Percentiles rank a stretch among this genome's conserved stretches.
These are phyloP conservation scores for Carlito syrichta DNA, from an alignment of 2,113 vertebrate genomes.

Conservation along the genomic window DNA sequence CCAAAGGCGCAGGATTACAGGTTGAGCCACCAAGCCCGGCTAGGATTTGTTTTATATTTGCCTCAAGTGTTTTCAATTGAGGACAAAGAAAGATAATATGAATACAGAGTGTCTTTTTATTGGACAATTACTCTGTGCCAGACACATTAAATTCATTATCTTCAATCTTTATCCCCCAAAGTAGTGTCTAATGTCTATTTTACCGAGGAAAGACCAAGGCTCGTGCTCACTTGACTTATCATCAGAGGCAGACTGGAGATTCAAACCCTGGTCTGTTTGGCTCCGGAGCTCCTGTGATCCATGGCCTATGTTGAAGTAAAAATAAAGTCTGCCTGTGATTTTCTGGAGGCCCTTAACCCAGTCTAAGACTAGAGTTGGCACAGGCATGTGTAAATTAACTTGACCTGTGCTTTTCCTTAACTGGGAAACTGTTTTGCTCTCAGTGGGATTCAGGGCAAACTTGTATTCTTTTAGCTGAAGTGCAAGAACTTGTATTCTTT, in stretches of 20 bases:
- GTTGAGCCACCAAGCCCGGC: too few relatives aligned
- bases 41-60: not conserved
- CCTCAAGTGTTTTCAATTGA: not conserved
- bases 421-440: not conserved
- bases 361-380: not conserved
- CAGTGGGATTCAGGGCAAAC: not conserved
- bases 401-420: not conserved
- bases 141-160: not conserved
- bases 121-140: not conserved
- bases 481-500: too few relatives aligned
- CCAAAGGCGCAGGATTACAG: too few relatives aligned
- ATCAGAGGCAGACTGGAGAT: not conserved
- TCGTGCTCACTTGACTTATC: too few relatives aligned
- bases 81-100: not conserved
- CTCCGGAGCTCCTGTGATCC: not conserved
- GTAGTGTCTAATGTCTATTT: not conserved
- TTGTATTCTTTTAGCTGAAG: not conserved
- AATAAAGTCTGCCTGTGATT: not conserved
- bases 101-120: not conserved
- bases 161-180: not conserved
- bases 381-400: not conserved
- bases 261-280: not conserved
- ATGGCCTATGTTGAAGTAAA: not conserved
- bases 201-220: not conserved
- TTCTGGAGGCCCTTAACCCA: not conserved